Percentiles rank a stretch among this genome's conserved stretches.
Evolutionary conservation across 2,888 invertebrate genomes (phyloP).

Genomic region (Ramazzottius varieornatus): DNA sequence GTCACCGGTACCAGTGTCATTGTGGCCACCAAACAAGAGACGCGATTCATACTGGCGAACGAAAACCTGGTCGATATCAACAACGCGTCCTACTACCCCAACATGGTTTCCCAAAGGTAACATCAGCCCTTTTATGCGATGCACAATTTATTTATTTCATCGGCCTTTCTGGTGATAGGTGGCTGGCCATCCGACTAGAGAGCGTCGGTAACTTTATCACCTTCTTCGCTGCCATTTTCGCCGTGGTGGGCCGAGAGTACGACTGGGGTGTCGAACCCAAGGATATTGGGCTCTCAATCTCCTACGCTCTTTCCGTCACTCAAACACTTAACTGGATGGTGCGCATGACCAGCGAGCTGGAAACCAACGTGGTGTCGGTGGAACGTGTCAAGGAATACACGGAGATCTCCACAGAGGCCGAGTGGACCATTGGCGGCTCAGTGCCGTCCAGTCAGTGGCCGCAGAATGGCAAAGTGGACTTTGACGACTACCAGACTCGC

Average conservation of each 20-base stretch:
- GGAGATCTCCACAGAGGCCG: constrained; percentile 19
- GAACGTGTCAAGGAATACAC: constrained; percentile 30
- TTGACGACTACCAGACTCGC: constrained; percentile 13
- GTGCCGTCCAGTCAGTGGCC: constrained; percentile 11
- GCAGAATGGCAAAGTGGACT: not conserved
- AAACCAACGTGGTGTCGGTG: constrained; percentile 31
- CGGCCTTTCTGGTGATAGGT: too few relatives aligned
- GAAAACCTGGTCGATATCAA: constrained; percentile 69
- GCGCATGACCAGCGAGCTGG: constrained; percentile 29
- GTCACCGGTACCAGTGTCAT: constrained; percentile 22
- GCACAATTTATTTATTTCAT: too few relatives aligned
- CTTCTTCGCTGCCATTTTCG: constrained; percentile 72
- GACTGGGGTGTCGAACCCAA: constrained; percentile 35
- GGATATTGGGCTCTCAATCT: constrained; percentile 27
- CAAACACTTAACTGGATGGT: constrained; percentile 29
- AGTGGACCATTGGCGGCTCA: constrained; percentile 13
- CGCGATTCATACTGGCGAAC: constrained; percentile 60
- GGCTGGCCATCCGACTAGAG: constrained; percentile 80
- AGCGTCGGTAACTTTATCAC: constrained; percentile 87
- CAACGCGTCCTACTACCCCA: constrained; percentile 71
- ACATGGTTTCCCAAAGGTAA: constrained; percentile 64
- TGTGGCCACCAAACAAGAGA: constrained; percentile 18
- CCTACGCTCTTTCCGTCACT: constrained; percentile 27
- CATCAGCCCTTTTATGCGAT: too few relatives aligned
- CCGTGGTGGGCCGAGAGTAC: constrained; percentile 46